Conservation (phyloP, 2,797 vertebrate genomes). For the Leptoclinus maculatus region DNA sequence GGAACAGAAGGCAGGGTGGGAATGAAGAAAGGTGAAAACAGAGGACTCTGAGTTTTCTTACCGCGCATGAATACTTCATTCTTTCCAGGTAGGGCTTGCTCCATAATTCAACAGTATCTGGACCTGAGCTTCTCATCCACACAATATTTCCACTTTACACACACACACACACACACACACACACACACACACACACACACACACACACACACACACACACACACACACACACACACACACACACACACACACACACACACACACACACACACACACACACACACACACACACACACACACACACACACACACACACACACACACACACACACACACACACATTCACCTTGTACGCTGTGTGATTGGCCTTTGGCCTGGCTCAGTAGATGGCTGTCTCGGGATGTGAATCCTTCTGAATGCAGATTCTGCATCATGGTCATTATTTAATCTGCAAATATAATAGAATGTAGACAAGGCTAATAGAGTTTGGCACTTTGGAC, state of each 20-base stretch:
- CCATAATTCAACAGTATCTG: conserved; percentile 70
- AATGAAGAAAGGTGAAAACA: conserved; percentile 52
- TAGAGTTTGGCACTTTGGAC: conserved; percentile 41
- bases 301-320: background rate
- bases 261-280: background rate
- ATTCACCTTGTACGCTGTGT: conserved; percentile 30
- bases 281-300: conserved; percentile 2
- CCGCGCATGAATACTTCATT: conserved; percentile 50
- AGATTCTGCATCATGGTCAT: conserved; percentile 47
- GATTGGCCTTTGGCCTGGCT: conserved; percentile 65
- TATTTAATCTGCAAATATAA: conserved; percentile 50
- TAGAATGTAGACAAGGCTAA: conserved; percentile 36
- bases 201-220: conserved; percentile 3
- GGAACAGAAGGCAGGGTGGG: conserved; percentile 35
- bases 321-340: background rate
- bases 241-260: background rate
- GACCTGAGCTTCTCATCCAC: conserved; percentile 44
- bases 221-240: background rate
- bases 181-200: background rate
- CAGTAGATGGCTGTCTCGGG: conserved; percentile 47
- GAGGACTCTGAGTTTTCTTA: conserved; percentile 37
- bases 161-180: background rate
- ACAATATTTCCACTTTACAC: conserved; percentile 12
- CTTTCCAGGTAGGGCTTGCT: conserved; percentile 47
- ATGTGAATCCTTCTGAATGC: conserved; percentile 56